Base-by-base conservation (phyloP, 1,140 invertebrate genomes). In the Portunus trituberculatus region DNA sequence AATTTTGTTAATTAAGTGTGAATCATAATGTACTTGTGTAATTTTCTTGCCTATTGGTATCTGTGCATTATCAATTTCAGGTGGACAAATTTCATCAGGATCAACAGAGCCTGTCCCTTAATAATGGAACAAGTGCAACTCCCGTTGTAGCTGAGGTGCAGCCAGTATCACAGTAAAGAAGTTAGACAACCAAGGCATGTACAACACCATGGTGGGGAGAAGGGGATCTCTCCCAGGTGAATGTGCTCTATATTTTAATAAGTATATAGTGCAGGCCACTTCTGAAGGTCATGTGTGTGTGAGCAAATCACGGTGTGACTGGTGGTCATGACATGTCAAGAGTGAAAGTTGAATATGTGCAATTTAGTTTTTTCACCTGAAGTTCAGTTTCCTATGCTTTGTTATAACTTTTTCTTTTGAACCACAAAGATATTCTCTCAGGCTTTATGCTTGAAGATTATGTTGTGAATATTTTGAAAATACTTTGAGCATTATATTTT, bases 21-120 rank as follows among this genome's bases (percentile, higher is more conserved):
- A n/a, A n/a, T 76, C 10, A 76, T 76, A 76, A 76, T 76, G 59
- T 14, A 12, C 25, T 76, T 76, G 59, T 76, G 16, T 25, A 25
- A 20, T 82, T 20, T 25, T 25, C 16, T 28, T 8, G 0, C 6
- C 45, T 93, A 4, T 46, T 20, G 16, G 86, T 52, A 4, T 46
- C 2, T 39, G 8, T 76, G 6, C 52, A 10, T 89, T 12, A 52
- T 10, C 39, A 12, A 87, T 87, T 92, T 67, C 84, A 95, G 94
- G 94, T 95, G 90, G 94, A 95, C 59, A 95, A 95, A 82, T 95
- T 95, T 82, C 94, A 95, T 59, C 92, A 93, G 67, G 94, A 95
- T 87, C 94, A 95, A 89, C 94, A 95, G 59, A 39, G n/a, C 32
- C 31, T 93, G 29, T 52, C 94, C 28, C 82, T 95, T 67, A 95